Base-by-base conservation (phyloP, 1,140 invertebrate species). In the Lineus longissimus region DNA sequence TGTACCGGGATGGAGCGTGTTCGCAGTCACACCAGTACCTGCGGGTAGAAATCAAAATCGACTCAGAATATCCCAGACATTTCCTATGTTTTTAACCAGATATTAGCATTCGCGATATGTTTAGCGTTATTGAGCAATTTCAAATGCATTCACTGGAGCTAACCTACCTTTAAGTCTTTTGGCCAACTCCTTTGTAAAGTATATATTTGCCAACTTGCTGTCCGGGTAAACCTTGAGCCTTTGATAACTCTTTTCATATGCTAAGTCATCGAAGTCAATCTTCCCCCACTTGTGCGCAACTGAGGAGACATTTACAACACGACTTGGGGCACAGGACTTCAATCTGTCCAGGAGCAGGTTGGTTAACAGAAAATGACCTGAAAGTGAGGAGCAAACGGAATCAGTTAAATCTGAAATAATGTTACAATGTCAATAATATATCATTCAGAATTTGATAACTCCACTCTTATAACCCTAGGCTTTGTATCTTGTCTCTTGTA, bases 1-100 rank as follows among this genome's bases (percentile, higher is more conserved):
- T 76, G 94, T 84, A 1, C 93, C 93, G 2, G 93, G 93, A 82
- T 95, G 91, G 11, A 94, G 78, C 72, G 88, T 91, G 79, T 95
- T 93, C 0, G 86, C 90, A 0, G 88, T 91, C 0, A 96, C 88
- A 15, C 87, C 85, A 22, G 87, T 81, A 0, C 74, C 82, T 79
- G 65, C 29, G 76, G 68, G n/a, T 4, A 36, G 55, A n/a, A 27
- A 19, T 47, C 15, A 25, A 56, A 56, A 27, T 13, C 27, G n/a
- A n/a, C n/a, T n/a, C n/a, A n/a, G n/a, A n/a, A n/a, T n/a, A n/a
- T n/a, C n/a, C n/a, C n/a, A n/a, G n/a, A n/a, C n/a, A n/a, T n/a
- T n/a, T n/a, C n/a, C n/a, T n/a, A n/a, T n/a, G n/a, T n/a, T n/a
- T n/a, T n/a, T n/a, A n/a, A n/a, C n/a, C n/a, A n/a, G n/a, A n/a